A percentile compares a stretch with the other conserved stretches of the same genome.
phyloP scores from a whole-genome alignment of 2,113 vertebrate species.

The Siniperca chuatsi region DNA sequence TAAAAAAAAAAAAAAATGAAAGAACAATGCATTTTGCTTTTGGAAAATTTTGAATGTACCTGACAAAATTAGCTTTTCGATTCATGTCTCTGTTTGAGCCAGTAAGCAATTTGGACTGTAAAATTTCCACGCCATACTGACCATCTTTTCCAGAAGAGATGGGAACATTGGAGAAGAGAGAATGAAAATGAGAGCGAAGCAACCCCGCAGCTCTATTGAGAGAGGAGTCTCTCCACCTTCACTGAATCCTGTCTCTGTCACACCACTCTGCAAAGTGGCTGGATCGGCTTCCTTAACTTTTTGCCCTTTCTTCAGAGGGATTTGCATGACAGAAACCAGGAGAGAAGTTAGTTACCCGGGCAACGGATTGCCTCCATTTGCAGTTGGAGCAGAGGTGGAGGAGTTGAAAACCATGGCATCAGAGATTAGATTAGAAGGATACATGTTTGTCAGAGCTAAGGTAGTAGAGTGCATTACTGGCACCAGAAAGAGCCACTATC shows the following conservation, averaged over 20 bases:
- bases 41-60: conserved; percentile 5
- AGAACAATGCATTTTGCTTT: conserved; percentile 48
- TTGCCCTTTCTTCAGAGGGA: conserved; percentile 73
- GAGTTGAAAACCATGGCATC: conserved; percentile 75
- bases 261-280: conserved; percentile 72
- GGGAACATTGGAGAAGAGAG: conserved; percentile 52
- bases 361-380: conserved; percentile 83
- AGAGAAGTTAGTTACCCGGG: conserved; percentile 81
- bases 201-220: conserved; percentile 59
- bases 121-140: conserved; percentile 36
- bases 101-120: conserved; percentile 27
- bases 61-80: conserved; percentile 15
- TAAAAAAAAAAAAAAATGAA: conserved; percentile 13
- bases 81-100: conserved; percentile 27
- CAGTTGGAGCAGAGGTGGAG: conserved; percentile 80
- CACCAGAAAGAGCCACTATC: conserved; percentile 41
- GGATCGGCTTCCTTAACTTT: conserved; percentile 79
- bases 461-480: conserved; percentile 57
- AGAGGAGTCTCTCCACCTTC: conserved; percentile 57
- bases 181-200: conserved; percentile 49
- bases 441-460: conserved; percentile 69
- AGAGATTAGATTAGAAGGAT: conserved; percentile 72
- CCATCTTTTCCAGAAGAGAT: conserved; percentile 51
- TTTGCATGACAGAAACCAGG: conserved; percentile 82
- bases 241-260: conserved; percentile 65